Base-by-base conservation (phyloP, 2,888 invertebrate genomes). In the Monopis laevigella region DNA sequence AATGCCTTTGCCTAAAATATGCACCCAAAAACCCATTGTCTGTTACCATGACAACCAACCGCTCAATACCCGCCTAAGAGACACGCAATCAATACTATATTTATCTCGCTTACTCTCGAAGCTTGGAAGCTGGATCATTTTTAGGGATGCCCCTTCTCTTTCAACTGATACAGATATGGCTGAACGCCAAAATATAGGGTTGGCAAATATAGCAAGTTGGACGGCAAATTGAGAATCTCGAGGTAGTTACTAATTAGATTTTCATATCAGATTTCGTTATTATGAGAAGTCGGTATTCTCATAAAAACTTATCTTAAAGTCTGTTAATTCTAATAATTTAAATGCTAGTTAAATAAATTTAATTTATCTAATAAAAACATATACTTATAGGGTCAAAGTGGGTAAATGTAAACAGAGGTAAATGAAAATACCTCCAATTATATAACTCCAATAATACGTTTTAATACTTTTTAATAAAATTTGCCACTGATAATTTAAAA, bases 1-100 rank as follows among this genome's bases (percentile, higher is more conserved):
- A 59, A 46, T 60, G 52, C 53, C 52, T 61, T 65, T 65, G 68
- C 74, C 74, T 77, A 80, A 81, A 80, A 81, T 80, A 81, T 81
- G 80, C 81, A 81, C 80, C 81, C 80, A 67, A 80, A 80, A 80
- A 65, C 78, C n/a, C 78, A 77, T 78, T 80, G 78, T 78, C 80
- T 75, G 81, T 82, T 81, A 58, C 74, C 67, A 78, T 78, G 72
- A 67, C 75, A 63, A 82, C 81, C 58, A 51, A 43, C 65, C 78
- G 78, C 77, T 77, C 80, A 70, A 80, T 80, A 78, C 65, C 59
- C 51, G 53, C 53, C 59, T 65, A 57, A 59, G 59, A 62, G 62
- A 55, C 59, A 60, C 60, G 65, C 60, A 65, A 66, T 65, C 65
- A 65, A 62, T 59, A 55, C 54, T 74, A 64, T 59, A 62, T 57